Conservation (phyloP, 2,797 vertebrate species). For the Anguilla marmorata region DNA sequence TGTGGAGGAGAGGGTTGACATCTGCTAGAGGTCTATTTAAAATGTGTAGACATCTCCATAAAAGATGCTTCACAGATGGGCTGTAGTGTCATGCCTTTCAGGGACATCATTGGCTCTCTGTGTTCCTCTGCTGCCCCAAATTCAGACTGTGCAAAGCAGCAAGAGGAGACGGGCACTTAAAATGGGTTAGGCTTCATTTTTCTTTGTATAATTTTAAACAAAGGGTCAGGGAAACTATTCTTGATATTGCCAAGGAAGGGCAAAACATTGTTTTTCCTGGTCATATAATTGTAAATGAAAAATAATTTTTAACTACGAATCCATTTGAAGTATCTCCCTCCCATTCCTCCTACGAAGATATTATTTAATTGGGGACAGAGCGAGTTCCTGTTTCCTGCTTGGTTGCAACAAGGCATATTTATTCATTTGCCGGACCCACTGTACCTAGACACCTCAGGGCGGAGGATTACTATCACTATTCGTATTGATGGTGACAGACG, state of each 20-base stretch:
- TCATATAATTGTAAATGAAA: background rate
- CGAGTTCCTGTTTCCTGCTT: background rate
- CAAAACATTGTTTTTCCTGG: background rate
- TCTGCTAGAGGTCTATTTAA: background rate
- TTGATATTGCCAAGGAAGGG: background rate
- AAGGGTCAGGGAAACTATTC: background rate
- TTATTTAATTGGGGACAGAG: background rate
- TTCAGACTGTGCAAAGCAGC: background rate
- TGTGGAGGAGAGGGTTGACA: background rate
- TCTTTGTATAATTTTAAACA: background rate
- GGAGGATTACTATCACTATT: conserved; percentile 60
- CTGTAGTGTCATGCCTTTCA: background rate
- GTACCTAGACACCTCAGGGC: conserved; percentile 64
- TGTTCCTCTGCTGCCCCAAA: background rate
- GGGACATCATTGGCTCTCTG: background rate
- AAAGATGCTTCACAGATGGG: background rate
- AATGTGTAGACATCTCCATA: no score
- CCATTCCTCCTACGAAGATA: background rate
- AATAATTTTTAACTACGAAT: background rate
- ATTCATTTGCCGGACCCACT: conserved; percentile 43
- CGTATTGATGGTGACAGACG: conserved; percentile 45
- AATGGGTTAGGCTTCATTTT: background rate
- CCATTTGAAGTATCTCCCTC: background rate
- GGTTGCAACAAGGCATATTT: background rate
- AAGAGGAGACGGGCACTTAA: background rate